A percentile compares a stretch with the other conserved stretches of the same genome.
Evolutionary conservation across 1,140 invertebrate genomes (phyloP).

Genomic region (Drosophila bipectinata): DNA sequence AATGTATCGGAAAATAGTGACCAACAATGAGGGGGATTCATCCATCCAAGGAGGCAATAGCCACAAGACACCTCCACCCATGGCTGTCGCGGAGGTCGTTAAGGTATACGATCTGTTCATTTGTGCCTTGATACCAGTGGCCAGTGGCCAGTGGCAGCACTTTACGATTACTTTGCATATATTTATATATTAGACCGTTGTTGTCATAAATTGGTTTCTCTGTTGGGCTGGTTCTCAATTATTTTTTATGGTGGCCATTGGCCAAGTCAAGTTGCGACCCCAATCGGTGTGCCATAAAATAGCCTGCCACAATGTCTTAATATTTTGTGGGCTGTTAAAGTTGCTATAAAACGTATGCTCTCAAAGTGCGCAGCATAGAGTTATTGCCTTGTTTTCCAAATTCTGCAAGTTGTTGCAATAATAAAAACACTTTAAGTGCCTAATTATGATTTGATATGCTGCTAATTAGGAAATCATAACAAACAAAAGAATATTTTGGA

Average conservation of each 20-base stretch:
- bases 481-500: constrained; percentile 33
- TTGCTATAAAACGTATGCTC: constrained; percentile 63
- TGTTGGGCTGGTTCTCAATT: constrained; percentile 32
- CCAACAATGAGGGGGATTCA: neutral
- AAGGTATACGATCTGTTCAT: constrained; percentile 26
- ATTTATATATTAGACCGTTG: constrained; percentile 13
- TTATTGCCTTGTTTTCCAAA: constrained; percentile 60
- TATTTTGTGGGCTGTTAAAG: constrained; percentile 32
- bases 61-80: constrained; percentile 16
- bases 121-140: neutral
- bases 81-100: constrained; percentile 23
- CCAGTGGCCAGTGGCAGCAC: neutral
- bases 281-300: constrained; percentile 62
- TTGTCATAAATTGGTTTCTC: constrained; percentile 24
- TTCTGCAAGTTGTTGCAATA: constrained; percentile 39
- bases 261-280: constrained; percentile 41
- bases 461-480: constrained; percentile 65
- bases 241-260: constrained; percentile 31
- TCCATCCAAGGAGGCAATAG: neutral
- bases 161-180: constrained; percentile 10
- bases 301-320: constrained; percentile 43
- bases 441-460: constrained; percentile 70
- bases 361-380: constrained; percentile 52
- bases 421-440: constrained; percentile 59
- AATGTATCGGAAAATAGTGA: constrained; percentile 8